These are phyloP conservation scores for Galago senegalensis DNA, from an alignment of 2,797 vertebrate species.

Conservation along the genomic window DNA sequence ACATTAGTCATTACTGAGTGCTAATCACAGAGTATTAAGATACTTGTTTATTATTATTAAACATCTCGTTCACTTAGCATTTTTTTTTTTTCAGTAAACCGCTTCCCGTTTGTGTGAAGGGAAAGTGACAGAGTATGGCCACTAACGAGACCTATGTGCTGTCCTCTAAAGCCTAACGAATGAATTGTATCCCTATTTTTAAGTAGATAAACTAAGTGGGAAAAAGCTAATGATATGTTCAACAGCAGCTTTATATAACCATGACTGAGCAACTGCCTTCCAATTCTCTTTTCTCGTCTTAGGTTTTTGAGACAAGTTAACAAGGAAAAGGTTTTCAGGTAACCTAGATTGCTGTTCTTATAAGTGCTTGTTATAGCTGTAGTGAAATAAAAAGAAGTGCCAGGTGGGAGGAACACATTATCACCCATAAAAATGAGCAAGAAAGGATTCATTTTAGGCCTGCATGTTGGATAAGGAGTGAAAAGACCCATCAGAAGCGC, in stretches of 20 bases:
- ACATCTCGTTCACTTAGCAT: conserved; percentile 62
- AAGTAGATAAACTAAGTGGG: conserved; percentile 58
- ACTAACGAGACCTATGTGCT: conserved; percentile 3
- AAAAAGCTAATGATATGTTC: conserved; percentile 47
- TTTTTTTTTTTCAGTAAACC: conserved; percentile 65
- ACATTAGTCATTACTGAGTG: conserved; percentile 70
- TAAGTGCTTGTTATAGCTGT: conserved; percentile 77
- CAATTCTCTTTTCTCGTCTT: conserved; percentile 59
- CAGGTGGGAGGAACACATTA: conserved; percentile 80
- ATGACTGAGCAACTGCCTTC: conserved; percentile 41
- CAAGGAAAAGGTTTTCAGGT: conserved; percentile 84
- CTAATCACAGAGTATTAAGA: conserved; percentile 80
- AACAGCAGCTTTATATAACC: conserved; percentile 60
- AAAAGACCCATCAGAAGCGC: conserved; percentile 64
- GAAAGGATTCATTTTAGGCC: conserved; percentile 76
- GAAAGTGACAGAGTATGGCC: background rate
- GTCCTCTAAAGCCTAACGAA: conserved; percentile 16
- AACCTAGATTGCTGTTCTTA: conserved; percentile 77
- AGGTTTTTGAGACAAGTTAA: conserved; percentile 68
- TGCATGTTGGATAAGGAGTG: conserved; percentile 68
- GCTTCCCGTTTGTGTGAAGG: background rate
- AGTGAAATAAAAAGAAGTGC: conserved; percentile 81
- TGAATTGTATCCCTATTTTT: conserved; percentile 10
- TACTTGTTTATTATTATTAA: conserved; percentile 76
- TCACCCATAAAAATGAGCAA: conserved; percentile 82